Conservation (phyloP, 2,113 vertebrate genomes). For the Syngnathus floridae region DNA sequence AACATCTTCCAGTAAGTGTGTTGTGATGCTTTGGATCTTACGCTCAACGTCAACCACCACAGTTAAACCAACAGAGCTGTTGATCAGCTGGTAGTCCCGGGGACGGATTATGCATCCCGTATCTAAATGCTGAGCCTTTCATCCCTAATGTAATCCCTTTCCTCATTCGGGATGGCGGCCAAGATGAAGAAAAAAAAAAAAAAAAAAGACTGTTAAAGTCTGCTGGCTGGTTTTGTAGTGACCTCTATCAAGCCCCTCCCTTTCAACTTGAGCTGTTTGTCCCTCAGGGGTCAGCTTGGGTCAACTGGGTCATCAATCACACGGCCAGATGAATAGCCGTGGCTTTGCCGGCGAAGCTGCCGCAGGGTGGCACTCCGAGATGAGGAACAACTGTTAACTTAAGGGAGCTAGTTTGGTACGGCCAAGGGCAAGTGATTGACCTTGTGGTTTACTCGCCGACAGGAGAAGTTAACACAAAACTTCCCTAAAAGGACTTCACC, state of each 20-base stretch:
- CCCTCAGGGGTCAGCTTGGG: conserved; percentile 40
- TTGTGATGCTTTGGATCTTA: neutral
- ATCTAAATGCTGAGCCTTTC: conserved; percentile 40
- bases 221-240: conserved; percentile 37
- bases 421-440: conserved; percentile 6
- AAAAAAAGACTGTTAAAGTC: conserved; percentile 14
- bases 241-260: conserved; percentile 24
- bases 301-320: conserved; percentile 49
- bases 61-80: neutral
- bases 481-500: neutral
- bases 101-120: conserved; percentile 33
- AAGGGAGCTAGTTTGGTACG: neutral
- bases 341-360: conserved; percentile 16
- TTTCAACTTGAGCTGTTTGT: conserved; percentile 22
- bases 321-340: conserved; percentile 4
- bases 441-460: neutral
- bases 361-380: neutral
- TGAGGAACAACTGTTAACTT: conserved; percentile 1
- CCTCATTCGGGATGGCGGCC: conserved; percentile 14
- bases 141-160: conserved; percentile 39
- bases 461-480: conserved; percentile 2
- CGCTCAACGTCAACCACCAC: neutral
- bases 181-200: neutral
- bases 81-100: conserved; percentile 7
- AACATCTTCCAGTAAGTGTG: neutral